Evolutionary conservation across 2,888 invertebrate genomes (phyloP).

Genomic region (Drosophila kuntzei): DNA sequence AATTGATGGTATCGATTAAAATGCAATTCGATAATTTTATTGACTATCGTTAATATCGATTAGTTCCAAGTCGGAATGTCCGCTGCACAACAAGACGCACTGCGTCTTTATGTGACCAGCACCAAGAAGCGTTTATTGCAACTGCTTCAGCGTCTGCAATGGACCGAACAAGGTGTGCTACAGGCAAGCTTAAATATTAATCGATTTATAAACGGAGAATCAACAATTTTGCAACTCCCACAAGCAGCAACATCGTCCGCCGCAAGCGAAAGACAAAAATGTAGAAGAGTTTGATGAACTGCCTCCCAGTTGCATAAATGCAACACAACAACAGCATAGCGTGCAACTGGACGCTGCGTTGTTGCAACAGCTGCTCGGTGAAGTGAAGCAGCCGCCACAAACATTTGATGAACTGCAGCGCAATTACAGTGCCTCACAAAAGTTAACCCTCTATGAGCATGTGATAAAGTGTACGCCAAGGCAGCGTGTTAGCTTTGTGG

Average conservation of each 20-base stretch:
- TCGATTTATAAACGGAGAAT: background rate
- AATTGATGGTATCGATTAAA: background rate
- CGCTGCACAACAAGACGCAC: conserved; percentile 19
- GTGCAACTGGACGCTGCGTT: conserved; percentile 26
- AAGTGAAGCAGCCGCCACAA: background rate
- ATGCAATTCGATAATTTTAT: no score
- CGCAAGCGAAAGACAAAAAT: background rate
- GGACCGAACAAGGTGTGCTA: conserved; percentile 68
- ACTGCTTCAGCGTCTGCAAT: conserved; percentile 68
- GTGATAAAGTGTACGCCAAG: conserved; percentile 58
- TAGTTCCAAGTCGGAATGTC: no score
- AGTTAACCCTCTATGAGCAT: conserved; percentile 78
- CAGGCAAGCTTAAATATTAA: conserved; percentile 45
- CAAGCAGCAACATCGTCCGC: background rate
- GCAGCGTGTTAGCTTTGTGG: conserved; percentile 19
- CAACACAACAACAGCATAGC: conserved; percentile 19
- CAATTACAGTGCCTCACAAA: conserved; percentile 69
- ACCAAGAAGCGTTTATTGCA: conserved; percentile 56
- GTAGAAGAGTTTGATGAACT: background rate
- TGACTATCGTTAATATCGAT: no score
- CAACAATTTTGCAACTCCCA: background rate
- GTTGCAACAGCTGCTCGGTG: conserved; percentile 53
- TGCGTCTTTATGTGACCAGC: conserved; percentile 43
- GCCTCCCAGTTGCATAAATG: conserved; percentile 26
- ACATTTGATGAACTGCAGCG: conserved; percentile 78